Evolutionary conservation across 2,113 vertebrate species (phyloP), one percentile per base, ranked within the genome.

Genomic region (Okapia johnstoni): DNA sequence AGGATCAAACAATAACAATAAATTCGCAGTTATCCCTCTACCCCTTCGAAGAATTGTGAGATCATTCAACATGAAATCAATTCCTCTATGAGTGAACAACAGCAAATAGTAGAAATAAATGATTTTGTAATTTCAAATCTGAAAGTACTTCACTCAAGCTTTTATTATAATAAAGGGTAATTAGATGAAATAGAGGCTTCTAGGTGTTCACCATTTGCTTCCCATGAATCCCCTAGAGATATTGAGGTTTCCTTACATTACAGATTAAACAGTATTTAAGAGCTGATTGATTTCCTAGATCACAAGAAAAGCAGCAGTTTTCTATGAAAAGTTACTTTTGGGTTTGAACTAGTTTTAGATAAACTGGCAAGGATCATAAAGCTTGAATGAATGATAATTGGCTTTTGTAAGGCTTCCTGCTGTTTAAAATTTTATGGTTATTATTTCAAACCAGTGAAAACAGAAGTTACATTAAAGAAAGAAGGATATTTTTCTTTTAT

Each of bases 371-470:
- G 61, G 28, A 87, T 88, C 79, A 86, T 16, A 89, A 90, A 46
- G 11, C 17, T 88, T 83, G 50, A 77, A 60, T 93, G 48, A 87
- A 94, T 84, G 61, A 91, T 92, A 93, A 93, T 36, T 89, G 83
- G 21, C 57, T 93, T 96, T 95, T 96, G 61, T 52, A 93, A 96
- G 54, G 10, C 66, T 66, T 89, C 54, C 79, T 0, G 16, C 54
- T 96, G 28, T 95, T 98, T 88, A 85, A 94, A 92, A 57, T 48
- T 97, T 97, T 90, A 73, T 77, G 85, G 54, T 94, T 46, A 93
- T 95, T 97, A 88, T 94, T 96, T 96, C 55, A 96, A 96, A 97
- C 23, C n/a, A 48, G 60, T 85, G 85, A 96, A 96, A 95, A 76
- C 70, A 79, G 5, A 95, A 61, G 66, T 93, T 96, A 92, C 40